Evolutionary conservation across 2,888 invertebrate genomes (phyloP).

Genomic region (Melipona beecheii): DNA sequence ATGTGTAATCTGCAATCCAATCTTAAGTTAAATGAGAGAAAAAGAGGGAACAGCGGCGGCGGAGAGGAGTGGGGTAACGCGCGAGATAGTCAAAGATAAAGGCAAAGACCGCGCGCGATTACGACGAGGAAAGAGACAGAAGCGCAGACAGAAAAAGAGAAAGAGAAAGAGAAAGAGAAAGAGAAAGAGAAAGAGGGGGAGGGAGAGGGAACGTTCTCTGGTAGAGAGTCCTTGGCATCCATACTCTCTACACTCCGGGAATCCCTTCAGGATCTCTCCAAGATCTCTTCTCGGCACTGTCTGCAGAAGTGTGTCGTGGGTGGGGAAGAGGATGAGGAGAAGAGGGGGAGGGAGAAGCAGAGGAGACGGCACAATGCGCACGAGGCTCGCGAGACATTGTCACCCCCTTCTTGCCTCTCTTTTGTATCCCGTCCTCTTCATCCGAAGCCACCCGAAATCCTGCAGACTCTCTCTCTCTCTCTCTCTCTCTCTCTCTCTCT

Average conservation of each 20-base stretch:
- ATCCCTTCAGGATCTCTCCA: constrained; percentile 71
- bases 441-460: constrained; percentile 68
- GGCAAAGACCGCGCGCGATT: constrained; percentile 55
- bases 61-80: not conserved
- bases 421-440: constrained; percentile 26
- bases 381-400: constrained; percentile 73
- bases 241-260: constrained; percentile 64
- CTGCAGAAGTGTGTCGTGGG: constrained; percentile 63
- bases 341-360: constrained; percentile 22
- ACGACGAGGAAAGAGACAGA: constrained; percentile 46
- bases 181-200: not conserved
- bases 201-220: constrained; percentile 46
- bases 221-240: constrained; percentile 66
- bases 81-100: constrained; percentile 52
- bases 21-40: constrained; percentile 76
- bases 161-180: not conserved
- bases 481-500: not conserved
- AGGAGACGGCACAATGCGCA: constrained; percentile 71
- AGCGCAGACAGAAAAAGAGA: not conserved
- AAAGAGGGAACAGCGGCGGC: constrained; percentile 30
- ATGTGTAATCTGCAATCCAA: constrained; percentile 78
- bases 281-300: constrained; percentile 69
- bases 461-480: constrained; percentile 38
- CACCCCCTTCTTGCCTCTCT: constrained; percentile 58
- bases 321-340: not conserved